phyloP scores from a whole-genome alignment of 2,888 invertebrate genomes.

The Acrobasis repandana region DNA sequence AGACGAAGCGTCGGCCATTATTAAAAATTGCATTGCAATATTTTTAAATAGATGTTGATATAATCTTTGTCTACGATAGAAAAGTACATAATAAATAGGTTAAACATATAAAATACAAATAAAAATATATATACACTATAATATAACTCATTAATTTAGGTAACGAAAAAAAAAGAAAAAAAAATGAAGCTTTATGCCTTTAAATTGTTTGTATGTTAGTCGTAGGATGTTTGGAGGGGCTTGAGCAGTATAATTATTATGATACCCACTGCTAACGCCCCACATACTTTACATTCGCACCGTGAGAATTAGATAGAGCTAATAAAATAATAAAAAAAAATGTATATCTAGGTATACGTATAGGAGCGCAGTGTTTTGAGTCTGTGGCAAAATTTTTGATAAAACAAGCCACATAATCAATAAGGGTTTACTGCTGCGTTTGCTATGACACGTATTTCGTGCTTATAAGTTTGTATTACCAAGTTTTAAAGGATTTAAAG shows the following conservation, averaged over 20 bases:
- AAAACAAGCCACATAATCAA: slow-evolving; percentile 9
- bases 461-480: slow-evolving; percentile 70
- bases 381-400: slow-evolving; percentile 16
- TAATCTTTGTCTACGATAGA: slow-evolving; percentile 79
- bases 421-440: slow-evolving; percentile 37
- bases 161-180: slow-evolving; percentile 56
- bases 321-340: slow-evolving; percentile 63
- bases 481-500: slow-evolving; percentile 58
- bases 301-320: slow-evolving; percentile 73
- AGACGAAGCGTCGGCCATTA: slow-evolving; percentile 31
- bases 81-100: slow-evolving; percentile 79
- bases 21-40: slow-evolving; percentile 45
- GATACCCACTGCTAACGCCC: slow-evolving; percentile 63
- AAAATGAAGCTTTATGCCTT: slow-evolving; percentile 80
- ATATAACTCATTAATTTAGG: slow-evolving; percentile 76
- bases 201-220: slow-evolving; percentile 79
- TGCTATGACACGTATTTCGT: slow-evolving; percentile 47
- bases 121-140: slow-evolving; percentile 83
- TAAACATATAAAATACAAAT: slow-evolving; percentile 77
- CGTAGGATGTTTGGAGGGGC: slow-evolving; percentile 64
- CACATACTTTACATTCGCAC: slow-evolving; percentile 68
- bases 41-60: slow-evolving; percentile 73
- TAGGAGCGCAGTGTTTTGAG: slow-evolving; percentile 48
- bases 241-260: slow-evolving; percentile 61
- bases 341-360: slow-evolving; percentile 54